Percentiles rank a stretch among this genome's conserved stretches.
phyloP scores from a whole-genome alignment of 1,140 invertebrate genomes.

The Epicauta chinensis region DNA sequence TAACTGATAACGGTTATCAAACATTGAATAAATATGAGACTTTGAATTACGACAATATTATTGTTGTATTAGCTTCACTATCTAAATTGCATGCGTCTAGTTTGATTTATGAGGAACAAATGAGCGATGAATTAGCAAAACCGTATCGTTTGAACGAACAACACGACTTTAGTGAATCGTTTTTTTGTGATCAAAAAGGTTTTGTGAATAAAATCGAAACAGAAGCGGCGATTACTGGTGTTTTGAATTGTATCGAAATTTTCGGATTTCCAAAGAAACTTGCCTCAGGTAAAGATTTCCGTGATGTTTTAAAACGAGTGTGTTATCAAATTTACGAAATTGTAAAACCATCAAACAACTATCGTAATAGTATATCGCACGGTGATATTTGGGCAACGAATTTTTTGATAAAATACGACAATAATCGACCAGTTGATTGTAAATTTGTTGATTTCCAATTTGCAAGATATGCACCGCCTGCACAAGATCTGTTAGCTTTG shows the following conservation, averaged over 20 bases:
- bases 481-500: slow-evolving; percentile 43
- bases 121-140: slow-evolving; percentile 19
- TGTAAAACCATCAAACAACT: slow-evolving; percentile 23
- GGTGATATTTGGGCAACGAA: slow-evolving; percentile 46
- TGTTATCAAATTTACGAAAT: slow-evolving; percentile 13
- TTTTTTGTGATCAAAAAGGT: slow-evolving; percentile 12
- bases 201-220: slow-evolving; percentile 9
- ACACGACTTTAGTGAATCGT: slow-evolving; percentile 26
- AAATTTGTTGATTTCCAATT: slow-evolving; percentile 45
- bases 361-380: slow-evolving; percentile 40
- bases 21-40: slow-evolving; percentile 23
- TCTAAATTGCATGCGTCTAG: slow-evolving; percentile 40
- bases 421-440: slow-evolving; percentile 34
- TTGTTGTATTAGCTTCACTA: slow-evolving; percentile 30
- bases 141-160: slow-evolving; percentile 16
- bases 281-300: slow-evolving; percentile 13
- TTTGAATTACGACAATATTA: slow-evolving; percentile 30
- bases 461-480: slow-evolving; percentile 42
- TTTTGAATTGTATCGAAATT: slow-evolving; percentile 15
- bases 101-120: slow-evolving; percentile 35
- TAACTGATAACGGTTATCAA: slow-evolving; percentile 27
- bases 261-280: slow-evolving; percentile 10
- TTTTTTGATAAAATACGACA: slow-evolving; percentile 41
- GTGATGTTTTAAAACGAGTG: slow-evolving; percentile 4
- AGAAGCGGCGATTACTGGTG: slow-evolving; percentile 11